Evolutionary conservation across 2,888 invertebrate species (phyloP), one percentile per base, ranked within the genome.

Genomic region (Caenorhabditis sp.): DNA sequence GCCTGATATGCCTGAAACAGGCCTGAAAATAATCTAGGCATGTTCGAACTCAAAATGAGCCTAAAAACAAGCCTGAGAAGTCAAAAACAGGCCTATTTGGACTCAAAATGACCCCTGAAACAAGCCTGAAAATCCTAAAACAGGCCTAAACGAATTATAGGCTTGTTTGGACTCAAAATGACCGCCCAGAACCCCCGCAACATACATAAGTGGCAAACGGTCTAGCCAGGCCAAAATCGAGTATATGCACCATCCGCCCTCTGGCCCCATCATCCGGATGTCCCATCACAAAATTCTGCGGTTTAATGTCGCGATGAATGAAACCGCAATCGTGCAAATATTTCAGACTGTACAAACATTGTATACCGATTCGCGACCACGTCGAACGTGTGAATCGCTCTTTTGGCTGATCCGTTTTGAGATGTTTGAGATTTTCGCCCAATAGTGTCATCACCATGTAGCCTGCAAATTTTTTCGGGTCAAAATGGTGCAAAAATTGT

Each of bases 401-500:
- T 36, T 75, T 66, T 37, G 55, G 37, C 27, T 66, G 58, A 19
- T 64, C 60, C 23, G 68, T 51, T 37, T 70, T 72, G 24, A 83
- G 65, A 8, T 69, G 61, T 53, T 79, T 77, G 49, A 83, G 72
- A 64, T 83, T 83, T 24, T 68, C 74, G 10, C 83, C 83, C 14
- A 83, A 73, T 14, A 83, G 69, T 36, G 82, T 82, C 73, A 83
- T 81, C 51, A 83, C 76, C 83, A 83, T 83, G 68, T 83, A 83
- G 58, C 77, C 69, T 69, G 60, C 21, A 49, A 75, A n/a, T n/a
- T n/a, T n/a, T n/a, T n/a, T n/a, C n/a, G n/a, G n/a, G n/a, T n/a
- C n/a, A n/a, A n/a, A n/a, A n/a, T n/a, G n/a, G n/a, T n/a, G n/a
- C n/a, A n/a, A n/a, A n/a, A n/a, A n/a, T n/a, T n/a, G n/a, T n/a